These are phyloP conservation scores for Pentamera pediparva DNA, from an alignment of 53 echinoderm and acorn worm genomes.

Conservation along the genomic window DNA sequence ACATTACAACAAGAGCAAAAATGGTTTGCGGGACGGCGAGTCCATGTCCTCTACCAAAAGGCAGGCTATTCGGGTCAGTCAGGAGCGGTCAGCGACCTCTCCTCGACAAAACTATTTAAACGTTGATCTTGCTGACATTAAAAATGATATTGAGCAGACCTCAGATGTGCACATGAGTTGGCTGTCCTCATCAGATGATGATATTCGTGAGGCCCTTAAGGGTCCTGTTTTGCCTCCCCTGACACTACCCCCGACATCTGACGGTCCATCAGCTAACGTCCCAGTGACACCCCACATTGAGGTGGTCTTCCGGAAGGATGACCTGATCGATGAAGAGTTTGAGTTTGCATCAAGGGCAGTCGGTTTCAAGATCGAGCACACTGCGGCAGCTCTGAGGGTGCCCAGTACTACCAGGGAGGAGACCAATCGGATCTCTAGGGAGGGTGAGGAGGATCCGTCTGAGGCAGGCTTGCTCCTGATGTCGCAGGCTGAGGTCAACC, in stretches of 20 bases:
- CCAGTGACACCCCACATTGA: constrained; percentile 33
- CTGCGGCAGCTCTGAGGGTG: no score
- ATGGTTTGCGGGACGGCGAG: constrained; percentile 3
- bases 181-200: constrained; percentile 1
- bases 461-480: background rate
- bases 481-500: background rate
- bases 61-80: background rate
- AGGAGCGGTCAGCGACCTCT: no score
- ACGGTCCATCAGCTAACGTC: background rate
- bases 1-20: constrained; percentile 23
- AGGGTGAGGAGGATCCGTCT: background rate
- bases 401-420: no score
- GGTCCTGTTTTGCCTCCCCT: constrained; percentile 18
- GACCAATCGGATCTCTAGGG: no score
- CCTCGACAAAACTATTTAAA: constrained; percentile 2
- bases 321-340: constrained; percentile 17
- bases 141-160: background rate
- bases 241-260: background rate
- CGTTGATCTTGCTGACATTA: constrained; percentile 2
- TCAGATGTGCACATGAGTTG: background rate
- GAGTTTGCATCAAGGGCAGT: constrained; percentile 23
- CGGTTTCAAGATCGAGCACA: background rate
- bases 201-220: constrained; percentile 9
- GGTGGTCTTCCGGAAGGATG: constrained; percentile 20
- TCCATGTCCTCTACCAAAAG: background rate